Percentiles rank a stretch among this genome's conserved stretches.
phyloP scores from a whole-genome alignment of 1,140 invertebrate species.

The Lucilia cuprina region DNA sequence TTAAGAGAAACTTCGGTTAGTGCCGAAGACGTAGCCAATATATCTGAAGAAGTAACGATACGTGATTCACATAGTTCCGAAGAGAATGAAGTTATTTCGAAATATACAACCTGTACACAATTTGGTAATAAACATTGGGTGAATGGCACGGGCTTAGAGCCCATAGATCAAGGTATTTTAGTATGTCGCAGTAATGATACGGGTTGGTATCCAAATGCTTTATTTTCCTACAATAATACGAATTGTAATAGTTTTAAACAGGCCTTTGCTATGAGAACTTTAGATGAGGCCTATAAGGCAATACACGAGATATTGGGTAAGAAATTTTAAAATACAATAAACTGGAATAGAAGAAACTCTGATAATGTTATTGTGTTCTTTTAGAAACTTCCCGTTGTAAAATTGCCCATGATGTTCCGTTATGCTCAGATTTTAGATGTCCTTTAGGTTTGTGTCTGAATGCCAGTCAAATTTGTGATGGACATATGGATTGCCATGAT shows the following conservation, averaged over 20 bases:
- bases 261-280: slow-evolving; percentile 47
- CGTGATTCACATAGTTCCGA: not conserved
- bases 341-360: too few species aligned
- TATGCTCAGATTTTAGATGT: slow-evolving; percentile 69
- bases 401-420: slow-evolving; percentile 40
- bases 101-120: slow-evolving; percentile 54
- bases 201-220: slow-evolving; percentile 55
- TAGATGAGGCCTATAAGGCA: slow-evolving; percentile 48
- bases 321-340: not conserved
- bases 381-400: slow-evolving; percentile 48
- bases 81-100: slow-evolving; percentile 43
- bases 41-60: slow-evolving; percentile 49
- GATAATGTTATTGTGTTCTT: not conserved
- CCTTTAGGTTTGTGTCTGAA: slow-evolving; percentile 74
- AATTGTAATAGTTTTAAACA: slow-evolving; percentile 54
- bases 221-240: slow-evolving; percentile 55
- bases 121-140: slow-evolving; percentile 49
- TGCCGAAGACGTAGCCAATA: slow-evolving; percentile 53
- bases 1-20: slow-evolving; percentile 50
- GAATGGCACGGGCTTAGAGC: slow-evolving; percentile 22
- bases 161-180: slow-evolving; percentile 56
- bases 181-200: slow-evolving; percentile 49
- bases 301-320: slow-evolving; percentile 53
- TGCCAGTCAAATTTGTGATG: slow-evolving; percentile 72
- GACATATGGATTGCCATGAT: slow-evolving; percentile 74